Percentiles rank a stretch among this genome's conserved stretches.
These are phyloP conservation scores for Danio rerio DNA, from an alignment of 2,113 vertebrate genomes.

Conservation along the genomic window GRCz12tu NC_133181.1:50002001-50002500, in stretches of 20 bases:
- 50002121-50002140: neutral
- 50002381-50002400: neutral
- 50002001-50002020: constrained; percentile 12
- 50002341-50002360: constrained; percentile 8
- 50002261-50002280: neutral
- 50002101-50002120: too few relatives aligned
- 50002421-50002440: too few relatives aligned
- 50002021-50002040: neutral
- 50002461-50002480: neutral
- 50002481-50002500: neutral
- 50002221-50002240: constrained; percentile 23
- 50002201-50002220: neutral
- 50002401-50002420: too few relatives aligned
- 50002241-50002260: neutral
- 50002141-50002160: neutral
- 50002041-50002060: constrained; percentile 2
- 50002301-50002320: neutral
- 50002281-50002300: constrained; percentile 14
- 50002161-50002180: neutral
- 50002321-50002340: neutral
- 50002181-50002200: constrained; percentile 4
- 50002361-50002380: neutral
- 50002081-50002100: neutral
- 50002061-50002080: neutral
- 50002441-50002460: too few relatives aligned